Evolutionary conservation across 2,113 vertebrate genomes (phyloP).

Genomic region (Tragulus kanchil): DNA sequence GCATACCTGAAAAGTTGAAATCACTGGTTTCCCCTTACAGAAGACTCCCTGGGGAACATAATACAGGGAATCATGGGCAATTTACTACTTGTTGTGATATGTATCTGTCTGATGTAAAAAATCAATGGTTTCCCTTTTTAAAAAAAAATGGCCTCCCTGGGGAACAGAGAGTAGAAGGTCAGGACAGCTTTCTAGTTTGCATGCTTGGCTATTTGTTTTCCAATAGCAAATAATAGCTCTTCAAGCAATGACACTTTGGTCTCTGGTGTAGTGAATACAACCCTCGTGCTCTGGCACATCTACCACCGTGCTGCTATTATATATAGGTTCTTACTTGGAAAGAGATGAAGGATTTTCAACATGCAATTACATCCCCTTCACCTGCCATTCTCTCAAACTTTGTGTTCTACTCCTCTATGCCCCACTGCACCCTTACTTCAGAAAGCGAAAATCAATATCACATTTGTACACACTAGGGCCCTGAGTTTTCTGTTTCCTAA

Average conservation of each 20-base stretch:
- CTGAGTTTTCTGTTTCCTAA: not conserved
- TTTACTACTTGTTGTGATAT: slow-evolving; percentile 76
- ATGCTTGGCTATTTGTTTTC: slow-evolving; percentile 40
- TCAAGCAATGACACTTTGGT: slow-evolving; percentile 43
- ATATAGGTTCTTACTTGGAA: slow-evolving; percentile 3
- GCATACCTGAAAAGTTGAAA: slow-evolving; percentile 82
- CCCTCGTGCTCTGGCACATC: not conserved
- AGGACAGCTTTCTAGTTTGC: slow-evolving; percentile 69
- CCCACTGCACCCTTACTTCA: not conserved
- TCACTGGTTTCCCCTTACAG: slow-evolving; percentile 73
- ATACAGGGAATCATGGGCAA: slow-evolving; percentile 72
- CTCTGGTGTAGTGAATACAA: not conserved
- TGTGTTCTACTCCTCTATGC: not conserved
- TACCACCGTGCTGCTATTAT: not conserved
- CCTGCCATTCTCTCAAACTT: not conserved
- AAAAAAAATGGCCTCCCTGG: slow-evolving; percentile 55
- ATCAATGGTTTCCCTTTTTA: slow-evolving; percentile 46
- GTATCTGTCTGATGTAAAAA: slow-evolving; percentile 61
- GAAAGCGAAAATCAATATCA: not conserved
- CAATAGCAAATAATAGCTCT: slow-evolving; percentile 57
- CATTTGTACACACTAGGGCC: not conserved
- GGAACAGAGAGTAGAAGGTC: slow-evolving; percentile 64
- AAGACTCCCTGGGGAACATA: slow-evolving; percentile 71
- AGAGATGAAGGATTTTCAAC: slow-evolving; percentile 32
- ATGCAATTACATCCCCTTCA: not conserved